phyloP scores from a whole-genome alignment of 1,140 invertebrate genomes.

The Phymastichus coffea region DNA sequence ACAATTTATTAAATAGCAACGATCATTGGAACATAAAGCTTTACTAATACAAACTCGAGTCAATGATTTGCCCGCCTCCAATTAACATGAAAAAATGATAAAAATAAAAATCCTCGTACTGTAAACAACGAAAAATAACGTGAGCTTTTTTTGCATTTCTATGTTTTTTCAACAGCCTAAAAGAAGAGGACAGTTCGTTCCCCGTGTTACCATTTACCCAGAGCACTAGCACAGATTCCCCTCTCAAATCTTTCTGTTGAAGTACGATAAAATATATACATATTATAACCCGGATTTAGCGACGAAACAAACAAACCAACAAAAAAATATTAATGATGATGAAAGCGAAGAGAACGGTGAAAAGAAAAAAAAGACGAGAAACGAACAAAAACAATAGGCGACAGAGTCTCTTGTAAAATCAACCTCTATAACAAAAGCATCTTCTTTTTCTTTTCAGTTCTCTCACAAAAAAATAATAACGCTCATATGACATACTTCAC shows the following conservation, averaged over 20 bases:
- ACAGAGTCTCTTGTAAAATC: conserved; percentile 20
- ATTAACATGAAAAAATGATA: no score
- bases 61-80: no score
- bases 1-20: no score
- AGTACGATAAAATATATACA: conserved; percentile 24
- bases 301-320: conserved; percentile 14
- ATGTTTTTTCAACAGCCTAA: conserved; percentile 59
- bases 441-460: conserved; percentile 17
- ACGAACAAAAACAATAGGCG: conserved; percentile 2
- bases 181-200: conserved; percentile 52
- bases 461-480: no score
- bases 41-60: no score
- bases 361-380: conserved; percentile 23
- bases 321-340: conserved; percentile 25
- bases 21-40: no score
- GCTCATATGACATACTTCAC: no score
- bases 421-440: conserved; percentile 14
- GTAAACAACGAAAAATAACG: no score
- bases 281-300: conserved; percentile 25
- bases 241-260: conserved; percentile 27
- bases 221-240: conserved; percentile 37
- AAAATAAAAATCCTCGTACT: no score
- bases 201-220: conserved; percentile 52
- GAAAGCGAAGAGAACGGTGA: conserved; percentile 22
- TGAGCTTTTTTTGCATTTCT: conserved; percentile 49